Conservation (phyloP, 2,113 vertebrate species). For the Lanius ludovicianus region DNA sequence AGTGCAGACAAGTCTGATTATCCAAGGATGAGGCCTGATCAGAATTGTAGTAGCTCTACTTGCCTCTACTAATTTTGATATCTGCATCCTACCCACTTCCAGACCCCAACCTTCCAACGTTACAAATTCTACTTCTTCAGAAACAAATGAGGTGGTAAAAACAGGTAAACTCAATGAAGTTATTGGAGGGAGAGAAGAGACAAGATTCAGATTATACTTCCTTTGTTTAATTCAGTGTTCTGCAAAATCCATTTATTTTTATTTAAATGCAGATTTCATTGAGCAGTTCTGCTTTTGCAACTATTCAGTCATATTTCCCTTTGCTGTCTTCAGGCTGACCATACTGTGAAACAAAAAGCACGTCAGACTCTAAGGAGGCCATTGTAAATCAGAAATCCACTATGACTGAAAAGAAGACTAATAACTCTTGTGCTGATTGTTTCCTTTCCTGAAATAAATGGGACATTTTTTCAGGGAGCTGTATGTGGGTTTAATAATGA, state of each 20-base stretch:
- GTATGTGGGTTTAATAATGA: neutral
- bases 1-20: neutral
- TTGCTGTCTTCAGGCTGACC: neutral
- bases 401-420: neutral
- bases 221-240: neutral
- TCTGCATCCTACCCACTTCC: neutral
- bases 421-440: neutral
- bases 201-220: neutral
- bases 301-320: neutral
- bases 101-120: neutral
- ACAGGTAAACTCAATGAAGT: neutral
- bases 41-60: neutral
- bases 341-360: neutral
- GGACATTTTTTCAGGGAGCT: neutral
- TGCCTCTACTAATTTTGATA: neutral
- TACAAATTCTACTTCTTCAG: neutral
- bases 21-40: neutral
- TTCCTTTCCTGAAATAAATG: neutral
- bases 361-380: neutral
- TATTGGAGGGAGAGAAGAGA: neutral
- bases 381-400: neutral
- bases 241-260: neutral
- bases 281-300: neutral
- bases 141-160: neutral
- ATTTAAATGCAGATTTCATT: neutral